Evolutionary conservation across 2,113 vertebrate species (phyloP).

Genomic region (Geothlypis trichas): DNA sequence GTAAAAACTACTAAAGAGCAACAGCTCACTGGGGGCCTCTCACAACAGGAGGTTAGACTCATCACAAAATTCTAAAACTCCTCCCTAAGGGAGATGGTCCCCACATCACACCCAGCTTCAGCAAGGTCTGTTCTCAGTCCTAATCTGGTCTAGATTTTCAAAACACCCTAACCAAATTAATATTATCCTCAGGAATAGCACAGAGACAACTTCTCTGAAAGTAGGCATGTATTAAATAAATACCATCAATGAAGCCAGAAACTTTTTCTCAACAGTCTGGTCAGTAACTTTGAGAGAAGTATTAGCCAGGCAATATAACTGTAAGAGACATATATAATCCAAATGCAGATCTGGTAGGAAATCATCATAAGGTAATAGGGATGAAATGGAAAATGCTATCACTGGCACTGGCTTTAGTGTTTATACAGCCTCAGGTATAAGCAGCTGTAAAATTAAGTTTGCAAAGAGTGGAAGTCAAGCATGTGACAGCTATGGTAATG

Average conservation of each 20-base stretch:
- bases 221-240: not conserved
- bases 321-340: not conserved
- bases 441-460: not conserved
- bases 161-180: not conserved
- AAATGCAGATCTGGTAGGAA: not conserved
- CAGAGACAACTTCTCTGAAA: not conserved
- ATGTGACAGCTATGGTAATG: not conserved
- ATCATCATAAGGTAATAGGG: not conserved
- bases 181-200: not conserved
- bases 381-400: not conserved
- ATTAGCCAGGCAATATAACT: not conserved
- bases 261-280: not conserved
- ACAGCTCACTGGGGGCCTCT: not conserved
- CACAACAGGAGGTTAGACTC: not conserved
- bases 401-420: not conserved
- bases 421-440: not conserved
- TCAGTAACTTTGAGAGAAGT: not conserved
- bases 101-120: not conserved
- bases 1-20: not conserved
- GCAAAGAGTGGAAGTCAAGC: not conserved
- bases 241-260: not conserved
- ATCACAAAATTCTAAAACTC: not conserved
- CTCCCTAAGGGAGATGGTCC: not conserved
- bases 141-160: not conserved
- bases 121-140: not conserved